Evolutionary conservation across 92 coral and sea anemone species (phyloP).

Genomic region (Muricea muricata): DNA sequence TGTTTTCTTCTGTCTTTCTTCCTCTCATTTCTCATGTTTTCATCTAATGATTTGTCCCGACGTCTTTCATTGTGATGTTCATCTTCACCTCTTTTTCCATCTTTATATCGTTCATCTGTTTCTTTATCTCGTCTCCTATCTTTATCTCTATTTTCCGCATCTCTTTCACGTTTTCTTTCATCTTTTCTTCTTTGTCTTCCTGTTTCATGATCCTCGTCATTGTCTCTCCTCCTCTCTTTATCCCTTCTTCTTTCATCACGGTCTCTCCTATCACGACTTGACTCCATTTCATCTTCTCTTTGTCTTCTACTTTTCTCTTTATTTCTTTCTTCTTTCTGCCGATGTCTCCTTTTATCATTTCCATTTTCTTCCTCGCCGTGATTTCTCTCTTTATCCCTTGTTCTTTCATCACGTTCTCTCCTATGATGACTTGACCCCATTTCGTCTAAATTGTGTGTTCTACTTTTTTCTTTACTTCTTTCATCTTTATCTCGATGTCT

Average conservation of each 20-base stretch:
- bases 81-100: constrained; percentile 13
- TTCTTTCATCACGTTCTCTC: constrained; percentile 8
- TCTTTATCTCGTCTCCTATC: constrained; percentile 59
- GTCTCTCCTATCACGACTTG: constrained; percentile 4
- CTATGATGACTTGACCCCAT: neutral
- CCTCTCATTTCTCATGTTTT: neutral
- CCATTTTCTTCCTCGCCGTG: constrained; percentile 44
- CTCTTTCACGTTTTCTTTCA: constrained; percentile 36
- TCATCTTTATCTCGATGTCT: constrained; percentile 46
- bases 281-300: neutral
- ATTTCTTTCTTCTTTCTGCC: constrained; percentile 37
- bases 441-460: neutral
- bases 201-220: constrained; percentile 30
- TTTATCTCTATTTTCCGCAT: constrained; percentile 31
- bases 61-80: neutral
- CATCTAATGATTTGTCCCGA: neutral
- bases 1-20: neutral
- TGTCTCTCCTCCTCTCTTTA: constrained; percentile 8
- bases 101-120: constrained; percentile 51
- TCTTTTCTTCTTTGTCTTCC: constrained; percentile 40
- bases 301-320: constrained; percentile 30
- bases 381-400: constrained; percentile 39
- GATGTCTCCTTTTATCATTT: constrained; percentile 42
- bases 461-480: constrained; percentile 37
- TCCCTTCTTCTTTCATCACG: constrained; percentile 1